Evolutionary conservation across 2,888 invertebrate species (phyloP).

Genomic region (Spicauda simplicius): DNA sequence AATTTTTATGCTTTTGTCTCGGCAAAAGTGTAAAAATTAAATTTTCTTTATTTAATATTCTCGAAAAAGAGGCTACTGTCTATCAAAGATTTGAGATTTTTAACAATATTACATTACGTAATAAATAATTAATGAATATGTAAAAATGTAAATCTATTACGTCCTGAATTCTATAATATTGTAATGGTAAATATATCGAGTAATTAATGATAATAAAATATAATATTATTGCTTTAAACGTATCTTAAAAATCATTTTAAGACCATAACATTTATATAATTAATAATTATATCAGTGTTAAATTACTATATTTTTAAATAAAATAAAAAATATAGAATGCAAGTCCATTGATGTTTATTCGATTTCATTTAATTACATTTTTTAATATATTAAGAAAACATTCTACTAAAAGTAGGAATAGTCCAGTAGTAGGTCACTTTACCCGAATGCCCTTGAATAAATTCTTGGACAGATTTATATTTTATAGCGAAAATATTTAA

Average conservation of each 20-base stretch:
- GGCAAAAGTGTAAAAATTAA: slow-evolving; percentile 15
- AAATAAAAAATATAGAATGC: too few relatives aligned
- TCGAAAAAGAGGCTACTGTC: neutral
- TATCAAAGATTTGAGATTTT: slow-evolving; percentile 11
- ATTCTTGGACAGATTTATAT: slow-evolving; percentile 2
- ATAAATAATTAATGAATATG: slow-evolving; percentile 5
- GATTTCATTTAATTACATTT: too few relatives aligned
- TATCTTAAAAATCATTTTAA: neutral
- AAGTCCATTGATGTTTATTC: too few relatives aligned
- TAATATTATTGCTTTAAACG: slow-evolving; percentile 4
- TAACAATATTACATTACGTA: neutral
- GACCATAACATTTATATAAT: too few relatives aligned
- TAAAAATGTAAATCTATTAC: slow-evolving; percentile 27
- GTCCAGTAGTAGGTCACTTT: slow-evolving; percentile 10
- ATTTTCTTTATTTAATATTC: slow-evolving; percentile 1
- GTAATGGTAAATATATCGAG: neutral
- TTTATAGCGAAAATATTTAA: slow-evolving; percentile 45
- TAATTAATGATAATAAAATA: slow-evolving; percentile 1
- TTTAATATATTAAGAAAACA: neutral
- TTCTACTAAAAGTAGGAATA: neutral
- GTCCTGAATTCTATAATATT: slow-evolving; percentile 6
- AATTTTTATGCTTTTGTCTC: slow-evolving; percentile 8
- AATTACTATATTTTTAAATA: too few relatives aligned
- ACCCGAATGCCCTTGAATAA: slow-evolving; percentile 6
- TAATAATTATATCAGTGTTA: too few relatives aligned